Conservation (phyloP, 2,888 invertebrate genomes). For the Trissolcus japonicus region DNA sequence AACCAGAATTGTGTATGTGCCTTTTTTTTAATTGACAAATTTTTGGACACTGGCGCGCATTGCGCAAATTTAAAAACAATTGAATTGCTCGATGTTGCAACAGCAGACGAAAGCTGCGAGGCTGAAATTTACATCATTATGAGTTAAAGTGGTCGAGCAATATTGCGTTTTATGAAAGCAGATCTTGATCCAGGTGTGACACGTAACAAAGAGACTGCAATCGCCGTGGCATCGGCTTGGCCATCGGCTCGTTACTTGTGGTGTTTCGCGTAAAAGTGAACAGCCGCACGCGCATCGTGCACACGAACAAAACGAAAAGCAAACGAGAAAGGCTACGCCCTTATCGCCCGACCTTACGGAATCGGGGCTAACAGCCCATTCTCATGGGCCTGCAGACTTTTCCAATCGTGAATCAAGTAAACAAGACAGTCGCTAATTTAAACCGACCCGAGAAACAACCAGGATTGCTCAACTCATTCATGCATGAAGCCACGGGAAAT, state of each 20-base stretch:
- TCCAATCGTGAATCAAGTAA: constrained; percentile 62
- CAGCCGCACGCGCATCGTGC: constrained; percentile 10
- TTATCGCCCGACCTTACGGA: constrained; percentile 63
- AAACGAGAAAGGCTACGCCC: constrained; percentile 61
- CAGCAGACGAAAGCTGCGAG: not conserved
- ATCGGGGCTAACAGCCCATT: constrained; percentile 66
- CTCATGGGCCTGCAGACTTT: constrained; percentile 67
- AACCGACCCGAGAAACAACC: constrained; percentile 12
- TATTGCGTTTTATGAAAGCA: constrained; percentile 37
- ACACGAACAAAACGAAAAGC: not conserved
- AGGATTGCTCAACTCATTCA: constrained; percentile 14
- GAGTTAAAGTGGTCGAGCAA: constrained; percentile 36
- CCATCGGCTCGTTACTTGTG: constrained; percentile 48
- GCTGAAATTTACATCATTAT: constrained; percentile 42
- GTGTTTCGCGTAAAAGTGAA: constrained; percentile 45
- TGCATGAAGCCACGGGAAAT: constrained; percentile 10
- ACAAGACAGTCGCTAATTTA: constrained; percentile 55
- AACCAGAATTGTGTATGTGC: not conserved
- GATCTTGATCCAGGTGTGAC: constrained; percentile 55
- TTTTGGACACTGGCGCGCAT: not conserved
- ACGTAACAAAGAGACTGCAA: constrained; percentile 50
- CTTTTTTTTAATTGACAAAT: not conserved
- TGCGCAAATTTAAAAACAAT: constrained; percentile 1
- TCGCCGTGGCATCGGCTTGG: constrained; percentile 53
- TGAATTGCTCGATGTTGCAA: not conserved